phyloP scores from a whole-genome alignment of 2,113 vertebrate genomes.

The Anguilla rostrata region DNA sequence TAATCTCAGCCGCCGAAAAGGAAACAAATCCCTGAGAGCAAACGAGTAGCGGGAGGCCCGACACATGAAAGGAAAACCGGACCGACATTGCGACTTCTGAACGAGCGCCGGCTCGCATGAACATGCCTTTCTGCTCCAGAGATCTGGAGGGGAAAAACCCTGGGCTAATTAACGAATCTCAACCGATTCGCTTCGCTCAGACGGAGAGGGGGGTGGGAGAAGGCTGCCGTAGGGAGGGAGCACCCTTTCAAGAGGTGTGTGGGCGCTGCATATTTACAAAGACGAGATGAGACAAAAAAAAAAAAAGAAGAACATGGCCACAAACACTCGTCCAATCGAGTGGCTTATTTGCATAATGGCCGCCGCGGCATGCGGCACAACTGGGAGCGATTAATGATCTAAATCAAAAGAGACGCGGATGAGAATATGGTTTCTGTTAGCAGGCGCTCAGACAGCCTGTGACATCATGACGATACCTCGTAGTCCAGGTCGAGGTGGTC shows the following conservation, averaged over 20 bases:
- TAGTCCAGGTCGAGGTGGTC: slow-evolving; percentile 94
- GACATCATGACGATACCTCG: slow-evolving; percentile 70
- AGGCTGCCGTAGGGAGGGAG: neutral
- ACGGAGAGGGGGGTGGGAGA: neutral
- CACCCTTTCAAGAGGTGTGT: neutral
- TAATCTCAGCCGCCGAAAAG: neutral
- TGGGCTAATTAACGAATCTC: slow-evolving; percentile 2
- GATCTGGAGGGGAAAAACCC: neutral
- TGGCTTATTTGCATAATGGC: neutral
- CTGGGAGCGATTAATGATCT: no score
- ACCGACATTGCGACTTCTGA: neutral
- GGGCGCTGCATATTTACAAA: neutral
- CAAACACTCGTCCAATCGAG: neutral
- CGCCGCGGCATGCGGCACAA: neutral
- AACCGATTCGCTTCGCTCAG: neutral
- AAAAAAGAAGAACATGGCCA: neutral
- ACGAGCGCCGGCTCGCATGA: neutral
- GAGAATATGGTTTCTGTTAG: no score
- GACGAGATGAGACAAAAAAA: neutral
- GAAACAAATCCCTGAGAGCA: neutral
- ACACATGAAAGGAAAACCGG: neutral
- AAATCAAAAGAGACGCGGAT: no score
- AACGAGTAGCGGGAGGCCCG: neutral
- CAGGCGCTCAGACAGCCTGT: neutral
- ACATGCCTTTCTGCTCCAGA: neutral